These are phyloP conservation scores for Sepiola atlantica DNA, from an alignment of 2,888 invertebrate species.

Conservation along the genomic window DNA sequence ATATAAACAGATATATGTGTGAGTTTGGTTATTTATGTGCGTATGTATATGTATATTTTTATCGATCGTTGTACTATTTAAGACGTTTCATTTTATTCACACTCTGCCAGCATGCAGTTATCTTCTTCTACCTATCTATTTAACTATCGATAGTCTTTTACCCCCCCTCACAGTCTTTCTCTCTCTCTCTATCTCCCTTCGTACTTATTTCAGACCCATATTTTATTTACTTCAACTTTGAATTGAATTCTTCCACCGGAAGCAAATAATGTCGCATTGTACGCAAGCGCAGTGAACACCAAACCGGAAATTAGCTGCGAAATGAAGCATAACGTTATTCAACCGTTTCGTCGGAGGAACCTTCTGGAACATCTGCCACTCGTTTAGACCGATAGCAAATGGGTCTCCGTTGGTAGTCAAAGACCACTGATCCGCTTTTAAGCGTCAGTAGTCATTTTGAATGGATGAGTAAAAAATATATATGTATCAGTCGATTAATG, in stretches of 20 bases:
- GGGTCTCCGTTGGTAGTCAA: not conserved
- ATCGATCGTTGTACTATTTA: too few species aligned
- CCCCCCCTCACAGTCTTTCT: not conserved
- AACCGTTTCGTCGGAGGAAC: not conserved
- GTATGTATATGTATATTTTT: too few species aligned
- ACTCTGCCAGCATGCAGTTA: too few species aligned
- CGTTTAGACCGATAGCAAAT: not conserved
- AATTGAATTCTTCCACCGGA: not conserved
- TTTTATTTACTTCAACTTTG: not conserved
- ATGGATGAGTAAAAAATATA: not conserved
- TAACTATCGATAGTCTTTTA: not conserved
- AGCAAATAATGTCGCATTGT: constrained; percentile 14
- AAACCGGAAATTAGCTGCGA: constrained; percentile 18
- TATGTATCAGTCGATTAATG: not conserved
- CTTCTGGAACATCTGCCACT: constrained; percentile 20
- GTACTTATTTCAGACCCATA: not conserved
- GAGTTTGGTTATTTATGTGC: too few species aligned
- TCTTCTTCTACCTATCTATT: not conserved
- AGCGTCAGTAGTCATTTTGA: not conserved
- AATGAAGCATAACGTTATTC: constrained; percentile 21
- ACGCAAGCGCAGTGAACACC: constrained; percentile 32
- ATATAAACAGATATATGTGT: too few species aligned
- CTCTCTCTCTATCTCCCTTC: not conserved
- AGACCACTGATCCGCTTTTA: not conserved
- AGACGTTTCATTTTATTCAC: too few species aligned